These are phyloP conservation scores for Neogobius melanostomus DNA, from an alignment of 2,113 vertebrate species.

Conservation along the genomic window DNA sequence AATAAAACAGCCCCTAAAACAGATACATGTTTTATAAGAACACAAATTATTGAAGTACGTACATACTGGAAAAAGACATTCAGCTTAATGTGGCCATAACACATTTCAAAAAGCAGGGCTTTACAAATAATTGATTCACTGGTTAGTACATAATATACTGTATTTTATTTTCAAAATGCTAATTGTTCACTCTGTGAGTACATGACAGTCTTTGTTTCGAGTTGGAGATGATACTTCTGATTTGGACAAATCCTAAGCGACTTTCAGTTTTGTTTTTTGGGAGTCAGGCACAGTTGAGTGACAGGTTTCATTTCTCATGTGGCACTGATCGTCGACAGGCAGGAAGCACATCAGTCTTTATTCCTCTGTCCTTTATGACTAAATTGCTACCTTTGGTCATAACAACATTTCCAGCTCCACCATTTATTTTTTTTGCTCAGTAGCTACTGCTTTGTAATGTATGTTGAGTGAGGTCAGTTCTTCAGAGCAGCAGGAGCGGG, in stretches of 20 bases:
- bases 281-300: conserved; percentile 14
- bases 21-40: conserved; percentile 12
- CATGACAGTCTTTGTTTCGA: conserved; percentile 18
- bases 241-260: background rate
- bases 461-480: background rate
- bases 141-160: background rate
- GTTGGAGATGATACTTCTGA: conserved; percentile 1
- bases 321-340: background rate
- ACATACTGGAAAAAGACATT: background rate
- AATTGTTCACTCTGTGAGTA: conserved; percentile 36
- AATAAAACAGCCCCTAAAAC: conserved; percentile 26
- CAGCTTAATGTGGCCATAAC: background rate
- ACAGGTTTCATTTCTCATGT: background rate
- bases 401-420: conserved; percentile 15
- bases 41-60: background rate
- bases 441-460: background rate
- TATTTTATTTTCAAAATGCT: background rate
- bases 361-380: conserved; percentile 10
- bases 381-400: background rate
- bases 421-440: background rate
- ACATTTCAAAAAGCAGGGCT: conserved; percentile 1
- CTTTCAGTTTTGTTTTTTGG: conserved; percentile 23
- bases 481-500: background rate
- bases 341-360: conserved; percentile 25
- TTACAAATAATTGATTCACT: conserved; percentile 22